Conservation (phyloP, 2,113 vertebrate species). For the Eidolon helvum region DNA sequence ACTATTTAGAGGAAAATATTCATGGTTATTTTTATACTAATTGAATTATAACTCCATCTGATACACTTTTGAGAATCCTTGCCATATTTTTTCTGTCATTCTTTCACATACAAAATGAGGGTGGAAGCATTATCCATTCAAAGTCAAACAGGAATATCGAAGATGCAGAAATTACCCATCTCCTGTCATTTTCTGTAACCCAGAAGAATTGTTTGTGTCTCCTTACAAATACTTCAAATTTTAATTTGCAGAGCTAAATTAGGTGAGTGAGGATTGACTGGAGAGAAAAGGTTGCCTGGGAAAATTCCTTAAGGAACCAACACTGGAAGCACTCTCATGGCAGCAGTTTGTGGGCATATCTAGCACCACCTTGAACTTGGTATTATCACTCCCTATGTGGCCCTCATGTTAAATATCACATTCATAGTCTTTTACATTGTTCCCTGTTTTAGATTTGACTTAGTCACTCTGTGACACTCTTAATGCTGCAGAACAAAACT, state of each 20-base stretch:
- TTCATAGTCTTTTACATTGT: slow-evolving; percentile 44
- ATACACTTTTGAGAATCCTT: background rate
- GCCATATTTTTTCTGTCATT: background rate
- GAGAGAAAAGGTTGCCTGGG: background rate
- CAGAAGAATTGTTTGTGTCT: background rate
- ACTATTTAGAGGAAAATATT: background rate
- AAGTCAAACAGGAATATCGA: background rate
- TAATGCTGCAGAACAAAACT: slow-evolving; percentile 32
- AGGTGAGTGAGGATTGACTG: background rate
- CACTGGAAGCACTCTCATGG: background rate
- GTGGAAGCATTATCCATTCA: background rate
- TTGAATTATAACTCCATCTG: background rate
- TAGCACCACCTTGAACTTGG: background rate
- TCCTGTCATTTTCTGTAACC: background rate
- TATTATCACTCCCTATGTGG: background rate
- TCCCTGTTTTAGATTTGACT: slow-evolving; percentile 47
- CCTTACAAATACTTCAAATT: background rate
- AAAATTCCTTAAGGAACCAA: background rate
- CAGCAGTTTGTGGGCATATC: background rate
- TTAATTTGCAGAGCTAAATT: slow-evolving; percentile 24
- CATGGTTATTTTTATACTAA: slow-evolving; percentile 13
- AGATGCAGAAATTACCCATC: background rate
- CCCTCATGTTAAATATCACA: slow-evolving; percentile 44
- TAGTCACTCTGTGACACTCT: slow-evolving; percentile 45
- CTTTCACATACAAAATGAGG: background rate